Evolutionary conservation across 2,888 invertebrate genomes (phyloP), one percentile per base, ranked within the genome.

Genomic region (Linnaemya tessellans): DNA sequence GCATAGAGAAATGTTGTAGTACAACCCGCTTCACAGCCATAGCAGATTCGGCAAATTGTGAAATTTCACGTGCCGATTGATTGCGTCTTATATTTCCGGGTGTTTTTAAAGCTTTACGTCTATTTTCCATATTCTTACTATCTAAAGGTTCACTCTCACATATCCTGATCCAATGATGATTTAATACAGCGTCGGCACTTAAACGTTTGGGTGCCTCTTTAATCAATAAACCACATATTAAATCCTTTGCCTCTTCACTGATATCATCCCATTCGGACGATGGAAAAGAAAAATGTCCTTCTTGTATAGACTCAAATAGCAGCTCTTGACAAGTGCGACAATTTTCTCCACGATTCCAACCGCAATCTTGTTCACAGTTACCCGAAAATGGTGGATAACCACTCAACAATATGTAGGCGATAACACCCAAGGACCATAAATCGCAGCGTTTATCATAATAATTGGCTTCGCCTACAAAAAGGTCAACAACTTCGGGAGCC

Each of bases 321-420:
- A 97, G 94, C 90, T 97, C 97, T 94, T 98, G 97, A 92, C 99
- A 99, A 83, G 96, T 96, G 89, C 96, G 95, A 92, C 99, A 99
- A 91, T 97, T 97, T 91, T 97, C 97, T 64, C 98, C 99, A 87
- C 96, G 95, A 93, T 98, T 98, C 98, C 98, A 99, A 89, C 98
- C 98, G 93, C 99, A 99, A 90, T 98, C 97, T 86, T 95, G 94
- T 88, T 98, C 98, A 93, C 99, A 99, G 92, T 97, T 97, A 22
- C 98, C 99, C 91, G 98, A 97, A 94, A 99, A 99, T 51, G 99
- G 99, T 89, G 99, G 98, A 93, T 99, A 98, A 60, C 98, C 98
- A 93, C 98, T 98, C 87, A 99, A 94, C 92, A 99, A 94, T 90
- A 99, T 99, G 94, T 99, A 99, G 89, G 97, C 96, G 92, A 96